phyloP scores from a whole-genome alignment of 2,888 invertebrate genomes.

The Cantharis rustica region DNA sequence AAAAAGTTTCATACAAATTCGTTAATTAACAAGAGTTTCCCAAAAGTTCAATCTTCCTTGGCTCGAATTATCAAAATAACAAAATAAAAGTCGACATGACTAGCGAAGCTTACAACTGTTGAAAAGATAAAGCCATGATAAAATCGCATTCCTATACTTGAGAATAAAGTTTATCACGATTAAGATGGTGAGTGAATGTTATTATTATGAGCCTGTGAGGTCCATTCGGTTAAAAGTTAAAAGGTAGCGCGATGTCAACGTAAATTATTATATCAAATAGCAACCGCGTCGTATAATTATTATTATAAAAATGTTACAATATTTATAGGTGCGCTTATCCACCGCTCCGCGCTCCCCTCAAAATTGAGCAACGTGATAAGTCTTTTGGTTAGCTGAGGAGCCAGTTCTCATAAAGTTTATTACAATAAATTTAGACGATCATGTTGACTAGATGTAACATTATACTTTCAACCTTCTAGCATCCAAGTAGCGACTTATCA shows the following conservation, averaged over 20 bases:
- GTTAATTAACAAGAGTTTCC: neutral
- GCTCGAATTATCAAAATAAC: constrained; percentile 5
- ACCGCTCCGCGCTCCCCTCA: neutral
- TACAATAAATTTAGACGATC: constrained; percentile 29
- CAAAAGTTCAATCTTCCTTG: neutral
- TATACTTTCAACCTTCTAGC: constrained; percentile 31
- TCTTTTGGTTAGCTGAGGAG: constrained; percentile 5
- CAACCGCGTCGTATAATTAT: neutral
- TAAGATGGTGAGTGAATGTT: constrained; percentile 16
- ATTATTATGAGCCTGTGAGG: constrained; percentile 18
- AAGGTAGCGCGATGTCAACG: constrained; percentile 9
- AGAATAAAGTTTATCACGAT: constrained; percentile 24
- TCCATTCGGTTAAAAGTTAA: constrained; percentile 10
- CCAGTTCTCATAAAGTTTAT: constrained; percentile 18
- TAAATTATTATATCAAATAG: constrained; percentile 5
- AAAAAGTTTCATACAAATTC: neutral
- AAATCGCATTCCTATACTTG: constrained; percentile 22
- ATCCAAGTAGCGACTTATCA: constrained; percentile 34
- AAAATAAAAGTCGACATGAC: constrained; percentile 11
- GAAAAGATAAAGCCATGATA: constrained; percentile 21
- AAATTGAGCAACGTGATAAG: neutral
- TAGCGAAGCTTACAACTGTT: constrained; percentile 19
- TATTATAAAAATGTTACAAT: neutral
- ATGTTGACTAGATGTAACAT: constrained; percentile 36
- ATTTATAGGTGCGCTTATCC: neutral